phyloP scores from a whole-genome alignment of 2,888 invertebrate genomes.

The Spisula subtruncata region DNA sequence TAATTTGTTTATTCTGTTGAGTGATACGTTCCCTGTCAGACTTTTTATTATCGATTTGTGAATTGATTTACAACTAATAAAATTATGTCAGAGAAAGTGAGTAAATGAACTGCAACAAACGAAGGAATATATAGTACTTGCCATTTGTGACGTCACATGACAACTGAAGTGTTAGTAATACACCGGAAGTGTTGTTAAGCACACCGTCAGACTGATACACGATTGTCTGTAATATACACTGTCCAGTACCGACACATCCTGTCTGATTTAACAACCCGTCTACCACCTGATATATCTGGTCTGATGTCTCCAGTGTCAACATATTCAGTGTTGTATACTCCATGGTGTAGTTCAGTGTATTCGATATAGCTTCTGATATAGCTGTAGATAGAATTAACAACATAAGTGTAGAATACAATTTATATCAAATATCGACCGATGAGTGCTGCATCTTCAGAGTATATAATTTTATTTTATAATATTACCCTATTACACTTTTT shows the following conservation, averaged over 20 bases:
- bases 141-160: constrained; percentile 29
- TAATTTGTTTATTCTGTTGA: too few relatives aligned
- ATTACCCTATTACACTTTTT: too few relatives aligned
- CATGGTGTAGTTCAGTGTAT: constrained; percentile 16
- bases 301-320: background rate
- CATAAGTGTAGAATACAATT: background rate
- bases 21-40: too few relatives aligned
- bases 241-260: constrained; percentile 27
- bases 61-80: too few relatives aligned
- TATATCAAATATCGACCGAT: too few relatives aligned
- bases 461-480: too few relatives aligned
- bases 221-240: background rate
- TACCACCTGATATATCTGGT: background rate
- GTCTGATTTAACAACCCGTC: background rate
- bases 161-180: constrained; percentile 21
- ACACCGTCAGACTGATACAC: background rate
- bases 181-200: background rate
- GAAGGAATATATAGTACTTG: background rate
- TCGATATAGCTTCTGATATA: background rate
- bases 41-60: too few relatives aligned
- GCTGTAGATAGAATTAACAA: background rate
- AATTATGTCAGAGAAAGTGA: too few relatives aligned
- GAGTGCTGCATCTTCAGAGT: too few relatives aligned
- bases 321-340: too few relatives aligned
- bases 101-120: too few relatives aligned